phyloP scores from a whole-genome alignment of 2,888 invertebrate species.

The Nomada goodeniana region DNA sequence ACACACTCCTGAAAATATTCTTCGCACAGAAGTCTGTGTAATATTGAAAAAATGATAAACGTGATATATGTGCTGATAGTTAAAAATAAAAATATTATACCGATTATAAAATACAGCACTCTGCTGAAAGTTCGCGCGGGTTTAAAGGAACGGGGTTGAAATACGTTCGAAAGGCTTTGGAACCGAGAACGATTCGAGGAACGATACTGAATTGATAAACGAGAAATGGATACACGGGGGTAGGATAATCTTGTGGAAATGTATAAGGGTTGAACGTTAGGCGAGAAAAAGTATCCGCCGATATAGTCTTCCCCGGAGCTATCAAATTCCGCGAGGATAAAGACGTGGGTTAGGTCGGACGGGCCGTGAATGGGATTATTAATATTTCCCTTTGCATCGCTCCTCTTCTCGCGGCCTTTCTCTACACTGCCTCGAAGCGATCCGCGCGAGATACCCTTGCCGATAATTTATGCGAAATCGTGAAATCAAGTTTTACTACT shows the following conservation, averaged over 20 bases:
- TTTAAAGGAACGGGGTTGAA: not conserved
- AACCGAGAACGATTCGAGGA: not conserved
- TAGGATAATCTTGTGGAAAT: slow-evolving; percentile 24
- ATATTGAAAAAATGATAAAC: too few relatives aligned
- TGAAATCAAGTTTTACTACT: slow-evolving; percentile 79
- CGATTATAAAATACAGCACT: too few relatives aligned
- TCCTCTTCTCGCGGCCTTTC: slow-evolving; percentile 56
- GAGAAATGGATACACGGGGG: not conserved
- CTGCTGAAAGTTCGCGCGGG: not conserved
- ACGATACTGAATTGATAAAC: not conserved
- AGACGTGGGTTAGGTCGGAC: slow-evolving; percentile 71
- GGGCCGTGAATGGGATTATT: slow-evolving; percentile 75
- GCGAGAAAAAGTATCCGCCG: slow-evolving; percentile 48
- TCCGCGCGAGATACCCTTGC: slow-evolving; percentile 63
- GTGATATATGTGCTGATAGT: too few relatives aligned
- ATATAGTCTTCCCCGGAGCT: slow-evolving; percentile 69
- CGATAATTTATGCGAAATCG: slow-evolving; percentile 77
- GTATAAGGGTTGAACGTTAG: slow-evolving; percentile 39
- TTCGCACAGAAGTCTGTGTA: too few relatives aligned
- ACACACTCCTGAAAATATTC: too few relatives aligned
- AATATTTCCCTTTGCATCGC: slow-evolving; percentile 68
- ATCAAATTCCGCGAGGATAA: slow-evolving; percentile 72
- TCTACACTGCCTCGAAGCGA: slow-evolving; percentile 57
- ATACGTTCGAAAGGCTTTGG: not conserved
- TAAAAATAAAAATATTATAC: too few relatives aligned